Percentiles rank a stretch among this genome's conserved stretches.
phyloP scores from a whole-genome alignment of 2,797 vertebrate species.

The Antrozous pallidus region DNA sequence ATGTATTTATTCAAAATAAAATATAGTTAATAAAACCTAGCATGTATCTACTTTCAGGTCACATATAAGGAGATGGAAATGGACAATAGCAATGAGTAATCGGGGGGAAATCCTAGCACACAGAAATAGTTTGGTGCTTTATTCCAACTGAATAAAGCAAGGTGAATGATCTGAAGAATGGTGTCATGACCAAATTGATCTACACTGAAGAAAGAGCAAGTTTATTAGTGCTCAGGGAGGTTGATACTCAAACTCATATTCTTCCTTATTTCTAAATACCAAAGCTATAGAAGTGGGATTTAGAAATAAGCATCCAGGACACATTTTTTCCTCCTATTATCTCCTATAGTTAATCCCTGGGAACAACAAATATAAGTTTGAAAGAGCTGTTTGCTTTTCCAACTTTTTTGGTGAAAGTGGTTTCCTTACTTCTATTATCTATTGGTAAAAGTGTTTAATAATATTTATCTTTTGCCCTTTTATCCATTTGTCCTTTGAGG shows the following conservation, averaged over 20 bases:
- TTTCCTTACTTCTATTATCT: constrained; percentile 16
- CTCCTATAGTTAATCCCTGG: background rate
- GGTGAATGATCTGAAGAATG: background rate
- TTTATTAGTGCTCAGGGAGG: background rate
- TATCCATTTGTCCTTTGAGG: constrained; percentile 54
- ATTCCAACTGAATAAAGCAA: background rate
- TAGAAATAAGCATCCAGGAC: background rate
- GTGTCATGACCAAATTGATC: constrained; percentile 15
- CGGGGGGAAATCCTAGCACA: background rate
- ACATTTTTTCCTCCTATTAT: background rate
- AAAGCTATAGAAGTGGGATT: background rate
- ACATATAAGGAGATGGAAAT: background rate
- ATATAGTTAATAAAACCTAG: background rate
- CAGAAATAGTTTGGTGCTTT: background rate
- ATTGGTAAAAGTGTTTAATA: constrained; percentile 46
- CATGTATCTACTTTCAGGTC: background rate
- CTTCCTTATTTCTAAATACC: background rate
- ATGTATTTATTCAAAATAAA: background rate
- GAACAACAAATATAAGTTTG: background rate
- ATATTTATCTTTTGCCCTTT: constrained; percentile 55
- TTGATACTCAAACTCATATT: background rate
- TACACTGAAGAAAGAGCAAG: background rate
- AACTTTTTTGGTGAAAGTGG: background rate
- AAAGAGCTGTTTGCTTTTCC: background rate
- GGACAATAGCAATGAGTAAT: background rate